Evolutionary conservation across 2,113 vertebrate species (phyloP).

Genomic region (Phylloscopus trochilus): DNA sequence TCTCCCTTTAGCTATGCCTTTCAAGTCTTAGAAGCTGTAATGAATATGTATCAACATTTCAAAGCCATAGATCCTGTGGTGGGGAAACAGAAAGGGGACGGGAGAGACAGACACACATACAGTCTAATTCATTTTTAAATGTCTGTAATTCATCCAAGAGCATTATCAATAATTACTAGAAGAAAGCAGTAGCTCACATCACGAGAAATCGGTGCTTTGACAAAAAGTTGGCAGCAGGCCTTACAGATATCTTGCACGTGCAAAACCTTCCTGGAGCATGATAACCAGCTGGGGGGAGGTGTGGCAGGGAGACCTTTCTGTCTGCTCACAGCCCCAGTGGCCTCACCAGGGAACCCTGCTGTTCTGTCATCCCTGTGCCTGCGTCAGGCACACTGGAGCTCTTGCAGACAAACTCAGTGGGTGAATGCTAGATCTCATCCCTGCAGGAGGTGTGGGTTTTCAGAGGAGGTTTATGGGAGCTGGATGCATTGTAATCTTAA

Average conservation of each 20-base stretch:
- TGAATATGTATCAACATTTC: conserved; percentile 67
- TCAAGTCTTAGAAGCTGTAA: conserved; percentile 42
- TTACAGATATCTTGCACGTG: conserved; percentile 23
- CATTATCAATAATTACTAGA: conserved; percentile 64
- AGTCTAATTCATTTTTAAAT: conserved; percentile 58
- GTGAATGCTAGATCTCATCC: neutral
- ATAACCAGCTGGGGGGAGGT: neutral
- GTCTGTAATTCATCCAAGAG: conserved; percentile 64
- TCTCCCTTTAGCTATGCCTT: conserved; percentile 53
- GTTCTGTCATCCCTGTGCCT: neutral
- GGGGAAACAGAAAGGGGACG: neutral
- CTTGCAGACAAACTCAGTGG: neutral
- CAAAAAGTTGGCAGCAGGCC: conserved; percentile 36
- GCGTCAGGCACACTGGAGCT: neutral
- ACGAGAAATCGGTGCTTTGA: neutral
- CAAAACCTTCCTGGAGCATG: conserved; percentile 25
- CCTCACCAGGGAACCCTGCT: neutral
- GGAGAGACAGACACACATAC: conserved; percentile 35
- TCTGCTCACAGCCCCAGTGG: neutral
- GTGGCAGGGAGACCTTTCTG: neutral
- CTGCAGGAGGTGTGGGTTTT: neutral
- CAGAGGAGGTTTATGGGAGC: neutral
- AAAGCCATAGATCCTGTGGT: conserved; percentile 44
- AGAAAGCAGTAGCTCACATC: conserved; percentile 33
- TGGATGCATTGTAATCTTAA: neutral